phyloP scores from a whole-genome alignment of 2,888 invertebrate genomes.

The Halictus quadricinctus region DNA sequence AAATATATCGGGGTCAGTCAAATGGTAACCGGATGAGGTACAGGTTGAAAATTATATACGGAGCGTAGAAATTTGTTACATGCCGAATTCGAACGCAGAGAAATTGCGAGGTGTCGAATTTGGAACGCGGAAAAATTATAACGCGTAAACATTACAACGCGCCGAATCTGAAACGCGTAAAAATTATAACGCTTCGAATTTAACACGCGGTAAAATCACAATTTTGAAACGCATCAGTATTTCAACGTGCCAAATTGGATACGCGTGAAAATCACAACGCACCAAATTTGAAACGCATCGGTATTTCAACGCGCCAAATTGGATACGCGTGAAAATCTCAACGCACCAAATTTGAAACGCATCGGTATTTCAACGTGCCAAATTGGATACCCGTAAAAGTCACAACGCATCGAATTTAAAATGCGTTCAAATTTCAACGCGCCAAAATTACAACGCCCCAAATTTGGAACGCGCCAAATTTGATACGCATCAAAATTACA shows the following conservation, averaged over 20 bases:
- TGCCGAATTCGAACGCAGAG: neutral
- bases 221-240: neutral
- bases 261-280: neutral
- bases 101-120: neutral
- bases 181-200: neutral
- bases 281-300: neutral
- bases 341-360: too few species aligned
- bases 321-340: neutral
- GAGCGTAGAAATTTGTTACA: neutral
- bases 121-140: neutral
- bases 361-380: too few species aligned
- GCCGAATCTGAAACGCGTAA: too few species aligned
- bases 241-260: neutral
- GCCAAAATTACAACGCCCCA: too few species aligned
- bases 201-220: neutral
- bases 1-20: conserved; percentile 13
- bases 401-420: too few species aligned
- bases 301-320: too few species aligned
- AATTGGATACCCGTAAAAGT: too few species aligned
- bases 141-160: neutral
- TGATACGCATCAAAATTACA: too few species aligned
- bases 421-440: too few species aligned
- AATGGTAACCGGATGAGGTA: neutral
- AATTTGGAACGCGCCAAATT: too few species aligned
- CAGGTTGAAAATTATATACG: neutral